Evolutionary conservation across 2,888 invertebrate genomes (phyloP).

Genomic region (Automeris io): DNA sequence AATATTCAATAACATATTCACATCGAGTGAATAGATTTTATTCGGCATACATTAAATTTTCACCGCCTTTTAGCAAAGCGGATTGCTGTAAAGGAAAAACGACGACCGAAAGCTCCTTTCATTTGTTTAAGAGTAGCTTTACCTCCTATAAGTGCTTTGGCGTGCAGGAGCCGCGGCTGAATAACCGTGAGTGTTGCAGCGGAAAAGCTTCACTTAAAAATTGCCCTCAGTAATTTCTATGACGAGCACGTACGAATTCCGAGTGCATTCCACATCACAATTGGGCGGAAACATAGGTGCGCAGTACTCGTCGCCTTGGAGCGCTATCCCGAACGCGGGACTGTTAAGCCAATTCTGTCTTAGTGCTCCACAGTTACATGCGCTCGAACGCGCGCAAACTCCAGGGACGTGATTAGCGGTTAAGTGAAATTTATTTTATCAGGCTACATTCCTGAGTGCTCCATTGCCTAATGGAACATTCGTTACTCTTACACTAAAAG

Average conservation of each 20-base stretch:
- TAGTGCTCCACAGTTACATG: constrained; percentile 56
- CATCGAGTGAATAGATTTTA: constrained; percentile 32
- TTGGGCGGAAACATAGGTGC: constrained; percentile 30
- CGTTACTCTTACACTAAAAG: constrained; percentile 33
- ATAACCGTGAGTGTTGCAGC: constrained; percentile 67
- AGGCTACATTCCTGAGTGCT: constrained; percentile 30
- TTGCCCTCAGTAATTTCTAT: constrained; percentile 66
- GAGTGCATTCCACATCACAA: constrained; percentile 56
- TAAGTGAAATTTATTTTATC: constrained; percentile 65
- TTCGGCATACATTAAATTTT: constrained; percentile 60
- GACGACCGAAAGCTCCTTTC: constrained; percentile 57
- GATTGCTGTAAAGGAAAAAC: constrained; percentile 51
- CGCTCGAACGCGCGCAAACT: constrained; percentile 37
- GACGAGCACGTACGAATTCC: constrained; percentile 66
- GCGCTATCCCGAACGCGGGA: constrained; percentile 38
- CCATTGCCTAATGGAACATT: constrained; percentile 48
- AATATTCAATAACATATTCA: constrained; percentile 9
- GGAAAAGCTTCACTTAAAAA: constrained; percentile 69
- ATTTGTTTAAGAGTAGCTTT: constrained; percentile 70
- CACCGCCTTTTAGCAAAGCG: constrained; percentile 62
- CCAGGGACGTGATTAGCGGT: constrained; percentile 56
- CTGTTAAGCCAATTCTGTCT: constrained; percentile 66
- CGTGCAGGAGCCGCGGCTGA: constrained; percentile 54
- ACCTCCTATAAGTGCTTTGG: constrained; percentile 64
- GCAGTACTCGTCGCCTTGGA: constrained; percentile 21